Percentiles rank a stretch among this genome's conserved stretches.
phyloP scores from a whole-genome alignment of 2,113 vertebrate genomes.

The Empidonax alnorum region DNA sequence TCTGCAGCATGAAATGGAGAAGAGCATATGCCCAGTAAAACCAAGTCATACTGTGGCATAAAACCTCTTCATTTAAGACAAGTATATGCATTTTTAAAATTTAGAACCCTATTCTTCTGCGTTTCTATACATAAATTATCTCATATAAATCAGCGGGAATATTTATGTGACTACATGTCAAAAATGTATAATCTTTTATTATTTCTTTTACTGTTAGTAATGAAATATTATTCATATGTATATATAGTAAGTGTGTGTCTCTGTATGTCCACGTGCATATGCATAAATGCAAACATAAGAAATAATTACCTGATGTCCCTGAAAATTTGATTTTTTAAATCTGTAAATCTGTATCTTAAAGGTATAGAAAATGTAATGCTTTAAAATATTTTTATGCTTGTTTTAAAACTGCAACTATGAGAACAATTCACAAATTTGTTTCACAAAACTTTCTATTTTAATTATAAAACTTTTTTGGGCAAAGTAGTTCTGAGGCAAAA shows the following conservation, averaged over 20 bases:
- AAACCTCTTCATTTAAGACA: background rate
- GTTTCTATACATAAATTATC: background rate
- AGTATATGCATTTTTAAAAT: background rate
- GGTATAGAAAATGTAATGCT: background rate
- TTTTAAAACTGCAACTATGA: background rate
- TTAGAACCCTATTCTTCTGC: background rate
- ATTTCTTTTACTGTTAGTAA: background rate
- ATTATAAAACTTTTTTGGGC: background rate
- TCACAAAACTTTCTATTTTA: background rate
- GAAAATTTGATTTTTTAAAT: background rate
- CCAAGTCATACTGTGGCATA: background rate
- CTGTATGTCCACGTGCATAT: background rate
- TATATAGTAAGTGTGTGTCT: background rate
- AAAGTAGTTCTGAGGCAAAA: background rate
- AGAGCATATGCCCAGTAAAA: constrained; percentile 20
- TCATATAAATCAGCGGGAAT: background rate
- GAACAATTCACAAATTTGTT: background rate
- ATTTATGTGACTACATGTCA: background rate
- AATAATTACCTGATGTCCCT: background rate
- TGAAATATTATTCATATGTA: background rate
- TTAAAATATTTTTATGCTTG: background rate
- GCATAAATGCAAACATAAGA: background rate
- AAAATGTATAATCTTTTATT: background rate
- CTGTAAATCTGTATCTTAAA: background rate
- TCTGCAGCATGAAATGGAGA: constrained; percentile 12